phyloP scores from a whole-genome alignment of 2,113 vertebrate genomes.

The Sterrhoptilus dennistouni region DNA sequence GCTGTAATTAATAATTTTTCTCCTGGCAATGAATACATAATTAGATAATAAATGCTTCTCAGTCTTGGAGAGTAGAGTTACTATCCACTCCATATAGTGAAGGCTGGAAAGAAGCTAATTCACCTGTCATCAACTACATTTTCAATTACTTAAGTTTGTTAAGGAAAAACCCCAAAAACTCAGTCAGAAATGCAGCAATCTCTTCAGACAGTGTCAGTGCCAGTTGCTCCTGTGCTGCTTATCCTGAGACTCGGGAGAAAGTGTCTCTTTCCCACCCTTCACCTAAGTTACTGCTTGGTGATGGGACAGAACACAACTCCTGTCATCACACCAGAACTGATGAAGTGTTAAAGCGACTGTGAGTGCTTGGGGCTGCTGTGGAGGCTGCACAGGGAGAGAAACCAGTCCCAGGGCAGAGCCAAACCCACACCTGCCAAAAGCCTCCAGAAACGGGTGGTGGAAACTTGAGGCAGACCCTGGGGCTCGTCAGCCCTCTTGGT shows the following conservation, averaged over 20 bases:
- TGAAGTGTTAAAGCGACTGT: constrained; percentile 36
- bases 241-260: neutral
- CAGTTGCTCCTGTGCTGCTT: neutral
- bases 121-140: neutral
- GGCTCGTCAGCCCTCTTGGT: neutral
- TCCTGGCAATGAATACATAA: neutral
- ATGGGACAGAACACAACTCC: constrained; percentile 20
- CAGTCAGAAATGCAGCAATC: neutral
- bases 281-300: constrained; percentile 37
- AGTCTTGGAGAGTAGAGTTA: neutral
- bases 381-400: neutral
- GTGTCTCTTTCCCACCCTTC: neutral
- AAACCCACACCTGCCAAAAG: neutral
- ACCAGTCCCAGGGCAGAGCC: neutral
- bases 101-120: neutral
- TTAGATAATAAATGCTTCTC: neutral
- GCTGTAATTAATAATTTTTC: neutral
- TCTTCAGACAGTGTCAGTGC: neutral
- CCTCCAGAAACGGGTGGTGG: neutral
- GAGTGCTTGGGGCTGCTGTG: constrained; percentile 11
- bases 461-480: neutral
- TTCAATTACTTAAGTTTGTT: neutral
- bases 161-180: neutral
- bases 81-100: neutral
- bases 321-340: constrained; percentile 47